Evolutionary conservation across 30 jellyfish, hydroid and myxozoan species (phyloP).

Genomic region (Turritopsis dohrnii): DNA sequence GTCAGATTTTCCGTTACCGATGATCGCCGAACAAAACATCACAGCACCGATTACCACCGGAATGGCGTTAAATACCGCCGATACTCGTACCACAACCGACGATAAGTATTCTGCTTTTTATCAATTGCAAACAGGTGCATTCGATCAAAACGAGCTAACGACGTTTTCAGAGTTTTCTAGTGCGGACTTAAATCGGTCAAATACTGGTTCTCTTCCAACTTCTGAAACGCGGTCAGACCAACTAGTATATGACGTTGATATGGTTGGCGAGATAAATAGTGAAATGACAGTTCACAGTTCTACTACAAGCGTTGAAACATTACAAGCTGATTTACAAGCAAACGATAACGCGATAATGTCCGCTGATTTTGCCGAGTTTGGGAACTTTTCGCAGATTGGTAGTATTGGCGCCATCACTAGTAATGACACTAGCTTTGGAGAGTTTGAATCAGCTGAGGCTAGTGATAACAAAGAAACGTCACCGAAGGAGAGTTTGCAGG

Average conservation of each 20-base stretch:
- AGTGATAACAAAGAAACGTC: neutral
- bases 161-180: slow-evolving; percentile 8
- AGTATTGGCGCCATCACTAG: neutral
- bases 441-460: neutral
- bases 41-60: neutral
- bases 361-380: neutral
- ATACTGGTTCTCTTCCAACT: neutral
- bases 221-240: neutral
- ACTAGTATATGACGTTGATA: neutral
- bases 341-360: neutral
- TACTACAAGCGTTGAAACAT: neutral
- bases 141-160: neutral
- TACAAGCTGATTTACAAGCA: neutral
- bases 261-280: neutral
- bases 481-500: neutral
- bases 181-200: neutral
- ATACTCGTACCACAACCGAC: neutral
- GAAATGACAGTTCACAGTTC: neutral
- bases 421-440: neutral
- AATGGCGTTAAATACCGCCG: neutral
- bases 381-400: neutral
- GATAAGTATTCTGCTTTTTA: slow-evolving; percentile 3
- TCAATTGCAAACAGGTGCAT: neutral
- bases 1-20: too few relatives aligned
- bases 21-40: neutral